phyloP scores from a whole-genome alignment of 2,113 vertebrate species.

The Actenoides lindsayi region DNA sequence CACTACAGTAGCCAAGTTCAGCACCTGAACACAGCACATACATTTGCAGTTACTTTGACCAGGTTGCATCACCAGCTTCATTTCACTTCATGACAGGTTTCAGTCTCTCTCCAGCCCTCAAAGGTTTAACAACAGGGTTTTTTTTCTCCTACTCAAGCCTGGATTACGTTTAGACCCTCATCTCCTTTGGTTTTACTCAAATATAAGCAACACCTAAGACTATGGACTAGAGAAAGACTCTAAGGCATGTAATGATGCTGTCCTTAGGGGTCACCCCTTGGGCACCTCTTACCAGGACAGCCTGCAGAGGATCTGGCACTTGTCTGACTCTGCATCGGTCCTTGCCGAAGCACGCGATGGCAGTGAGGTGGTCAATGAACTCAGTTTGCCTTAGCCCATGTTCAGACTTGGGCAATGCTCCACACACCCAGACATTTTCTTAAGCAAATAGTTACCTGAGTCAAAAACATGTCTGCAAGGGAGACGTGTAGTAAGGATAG shows the following conservation, averaged over 20 bases:
- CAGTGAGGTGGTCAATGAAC: not conserved
- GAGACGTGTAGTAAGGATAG: accelerated
- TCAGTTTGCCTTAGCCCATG: not conserved
- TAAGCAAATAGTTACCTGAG: not conserved
- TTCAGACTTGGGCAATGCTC: not conserved
- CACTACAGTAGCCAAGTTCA: not conserved
- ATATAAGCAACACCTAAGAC: not conserved
- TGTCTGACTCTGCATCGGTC: not conserved
- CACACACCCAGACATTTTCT: not conserved
- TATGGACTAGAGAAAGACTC: not conserved
- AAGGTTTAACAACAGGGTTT: not conserved
- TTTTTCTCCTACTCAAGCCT: not conserved
- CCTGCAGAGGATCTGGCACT: not conserved
- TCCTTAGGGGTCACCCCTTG: not conserved
- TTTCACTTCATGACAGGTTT: not conserved
- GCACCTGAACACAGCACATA: not conserved
- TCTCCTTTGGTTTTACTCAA: not conserved
- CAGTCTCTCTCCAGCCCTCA: not conserved
- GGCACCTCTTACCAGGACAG: not conserved
- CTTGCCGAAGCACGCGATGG: accelerated
- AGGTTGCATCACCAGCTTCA: not conserved
- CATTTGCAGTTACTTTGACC: not conserved
- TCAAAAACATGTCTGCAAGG: not conserved
- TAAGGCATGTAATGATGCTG: accelerated
- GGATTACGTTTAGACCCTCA: not conserved